A percentile compares a stretch with the other conserved stretches of the same genome.
These are phyloP conservation scores for Netelia virgata DNA, from an alignment of 2,888 invertebrate genomes.

Conservation along the genomic window DNA sequence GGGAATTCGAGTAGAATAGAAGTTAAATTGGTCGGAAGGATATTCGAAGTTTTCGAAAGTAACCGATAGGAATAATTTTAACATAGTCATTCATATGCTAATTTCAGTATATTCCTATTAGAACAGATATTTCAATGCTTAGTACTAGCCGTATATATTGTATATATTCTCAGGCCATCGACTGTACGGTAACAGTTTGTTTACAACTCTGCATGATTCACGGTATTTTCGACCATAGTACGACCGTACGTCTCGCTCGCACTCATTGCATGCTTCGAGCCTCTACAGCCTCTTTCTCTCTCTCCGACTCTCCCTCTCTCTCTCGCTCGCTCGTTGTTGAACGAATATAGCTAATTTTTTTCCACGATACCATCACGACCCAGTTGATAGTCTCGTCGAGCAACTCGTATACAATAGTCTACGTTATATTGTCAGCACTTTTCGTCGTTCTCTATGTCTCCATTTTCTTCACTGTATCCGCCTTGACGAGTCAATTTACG, in stretches of 20 bases:
- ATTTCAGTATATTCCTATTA: constrained; percentile 9
- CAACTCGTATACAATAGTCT: constrained; percentile 10
- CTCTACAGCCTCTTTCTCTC: constrained; percentile 1
- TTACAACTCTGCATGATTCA: constrained; percentile 45
- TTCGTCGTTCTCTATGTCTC: neutral
- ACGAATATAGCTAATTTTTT: constrained; percentile 55
- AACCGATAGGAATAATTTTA: constrained; percentile 38
- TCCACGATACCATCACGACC: constrained; percentile 60
- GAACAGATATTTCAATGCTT: constrained; percentile 8
- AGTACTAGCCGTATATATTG: constrained; percentile 1
- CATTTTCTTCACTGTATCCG: too few relatives aligned
- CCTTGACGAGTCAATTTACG: too few relatives aligned
- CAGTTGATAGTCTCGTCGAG: constrained; percentile 56
- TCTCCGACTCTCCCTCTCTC: constrained; percentile 24
- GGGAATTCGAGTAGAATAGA: constrained; percentile 56
- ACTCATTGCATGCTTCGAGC: constrained; percentile 41
- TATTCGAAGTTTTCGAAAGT: constrained; percentile 17
- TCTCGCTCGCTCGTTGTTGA: neutral
- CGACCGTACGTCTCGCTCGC: constrained; percentile 13
- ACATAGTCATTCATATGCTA: constrained; percentile 31
- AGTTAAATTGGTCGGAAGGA: constrained; percentile 59
- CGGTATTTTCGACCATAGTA: constrained; percentile 39
- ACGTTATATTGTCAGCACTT: constrained; percentile 18
- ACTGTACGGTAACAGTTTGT: neutral
- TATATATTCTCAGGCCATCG: neutral